These are phyloP conservation scores for Mandrillus leucophaeus DNA, from an alignment of 2,113 vertebrate genomes.

Conservation along the genomic window DNA sequence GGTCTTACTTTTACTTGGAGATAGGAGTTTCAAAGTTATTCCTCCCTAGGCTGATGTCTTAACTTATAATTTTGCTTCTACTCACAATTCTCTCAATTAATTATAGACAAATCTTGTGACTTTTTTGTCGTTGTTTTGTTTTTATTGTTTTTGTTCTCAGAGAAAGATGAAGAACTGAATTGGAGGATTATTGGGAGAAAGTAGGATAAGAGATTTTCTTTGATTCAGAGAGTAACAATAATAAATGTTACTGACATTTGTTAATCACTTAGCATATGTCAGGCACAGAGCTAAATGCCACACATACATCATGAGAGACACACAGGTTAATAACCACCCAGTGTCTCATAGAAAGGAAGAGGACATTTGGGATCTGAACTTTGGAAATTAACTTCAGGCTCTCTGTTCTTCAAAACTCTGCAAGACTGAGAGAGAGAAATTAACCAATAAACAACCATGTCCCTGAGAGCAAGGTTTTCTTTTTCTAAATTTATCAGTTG, in stretches of 20 bases:
- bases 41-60: neutral
- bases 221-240: slow-evolving; percentile 40
- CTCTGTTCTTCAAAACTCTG: slow-evolving; percentile 19
- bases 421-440: neutral
- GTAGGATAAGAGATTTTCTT: slow-evolving; percentile 5
- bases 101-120: neutral
- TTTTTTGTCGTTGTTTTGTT: neutral
- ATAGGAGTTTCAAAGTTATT: neutral
- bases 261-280: slow-evolving; percentile 64
- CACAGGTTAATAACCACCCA: slow-evolving; percentile 57
- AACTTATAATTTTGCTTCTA: neutral
- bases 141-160: neutral
- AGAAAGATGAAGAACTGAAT: neutral
- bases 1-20: neutral
- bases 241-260: slow-evolving; percentile 70
- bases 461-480: neutral
- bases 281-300: slow-evolving; percentile 60
- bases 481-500: neutral
- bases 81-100: neutral
- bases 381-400: slow-evolving; percentile 30
- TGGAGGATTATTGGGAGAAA: neutral
- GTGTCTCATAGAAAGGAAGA: slow-evolving; percentile 15
- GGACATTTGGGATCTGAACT: slow-evolving; percentile 37
- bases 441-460: neutral
- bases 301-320: slow-evolving; percentile 38